Evolutionary conservation across 2,797 vertebrate species (phyloP).

Genomic region (Amazona finschi): DNA sequence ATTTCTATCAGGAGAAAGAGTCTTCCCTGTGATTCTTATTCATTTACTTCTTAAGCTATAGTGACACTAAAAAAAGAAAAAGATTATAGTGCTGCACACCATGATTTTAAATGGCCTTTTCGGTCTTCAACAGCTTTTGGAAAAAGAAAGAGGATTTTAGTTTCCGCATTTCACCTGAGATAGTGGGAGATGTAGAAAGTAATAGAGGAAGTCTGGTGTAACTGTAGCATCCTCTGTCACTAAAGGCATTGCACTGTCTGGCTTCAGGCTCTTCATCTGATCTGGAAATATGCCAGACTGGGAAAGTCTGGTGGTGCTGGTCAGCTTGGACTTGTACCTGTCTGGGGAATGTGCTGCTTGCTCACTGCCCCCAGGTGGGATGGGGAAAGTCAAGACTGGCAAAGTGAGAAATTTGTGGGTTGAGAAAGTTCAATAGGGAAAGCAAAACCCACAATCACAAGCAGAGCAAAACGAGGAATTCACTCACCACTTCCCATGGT

Average conservation of each 20-base stretch:
- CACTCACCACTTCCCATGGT: background rate
- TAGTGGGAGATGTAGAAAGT: background rate
- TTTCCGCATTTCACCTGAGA: background rate
- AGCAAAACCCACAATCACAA: background rate
- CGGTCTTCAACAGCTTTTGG: background rate
- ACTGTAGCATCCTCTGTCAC: background rate
- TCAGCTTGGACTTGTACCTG: background rate
- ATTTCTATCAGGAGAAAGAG: background rate
- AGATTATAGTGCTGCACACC: background rate
- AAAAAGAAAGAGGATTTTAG: background rate
- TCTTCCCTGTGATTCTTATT: background rate
- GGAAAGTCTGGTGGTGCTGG: background rate
- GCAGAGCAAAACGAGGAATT: background rate
- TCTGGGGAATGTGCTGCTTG: rapidly evolving
- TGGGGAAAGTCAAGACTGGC: background rate
- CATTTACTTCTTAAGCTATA: background rate
- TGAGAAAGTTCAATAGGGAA: background rate
- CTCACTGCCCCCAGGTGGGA: no score
- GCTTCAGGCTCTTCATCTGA: background rate
- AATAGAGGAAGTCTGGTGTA: background rate
- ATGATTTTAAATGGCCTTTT: background rate
- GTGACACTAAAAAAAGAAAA: background rate
- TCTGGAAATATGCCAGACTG: background rate
- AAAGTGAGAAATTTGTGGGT: rapidly evolving
- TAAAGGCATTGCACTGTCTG: background rate